Conservation (phyloP, 2,888 invertebrate genomes). For the Lathronympha strigana region DNA sequence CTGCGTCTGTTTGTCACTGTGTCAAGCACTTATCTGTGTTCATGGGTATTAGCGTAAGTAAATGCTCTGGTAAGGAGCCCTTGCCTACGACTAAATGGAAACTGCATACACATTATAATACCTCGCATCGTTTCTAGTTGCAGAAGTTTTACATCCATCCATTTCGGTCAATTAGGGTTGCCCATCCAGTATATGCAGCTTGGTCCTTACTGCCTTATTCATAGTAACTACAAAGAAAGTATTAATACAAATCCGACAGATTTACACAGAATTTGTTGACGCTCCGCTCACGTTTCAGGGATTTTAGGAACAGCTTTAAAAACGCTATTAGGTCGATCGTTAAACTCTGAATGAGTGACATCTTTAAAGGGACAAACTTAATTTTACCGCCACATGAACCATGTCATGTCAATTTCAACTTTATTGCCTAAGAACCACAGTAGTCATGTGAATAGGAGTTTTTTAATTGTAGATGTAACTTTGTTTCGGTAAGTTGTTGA, state of each 20-base stretch:
- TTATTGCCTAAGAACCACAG: conserved; percentile 44
- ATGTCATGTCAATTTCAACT: conserved; percentile 42
- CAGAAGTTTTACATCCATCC: not conserved
- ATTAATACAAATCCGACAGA: conserved; percentile 64
- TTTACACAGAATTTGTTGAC: conserved; percentile 80
- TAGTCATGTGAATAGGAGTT: conserved; percentile 41
- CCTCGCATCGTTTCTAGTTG: too few relatives aligned
- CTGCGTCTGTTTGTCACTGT: too few relatives aligned
- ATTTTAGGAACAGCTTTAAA: conserved; percentile 80
- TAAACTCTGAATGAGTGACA: conserved; percentile 83
- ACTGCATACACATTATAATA: too few relatives aligned
- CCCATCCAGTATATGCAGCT: not conserved
- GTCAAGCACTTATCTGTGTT: too few relatives aligned
- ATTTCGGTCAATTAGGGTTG: not conserved
- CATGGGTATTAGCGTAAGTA: too few relatives aligned
- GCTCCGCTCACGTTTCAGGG: conserved; percentile 79
- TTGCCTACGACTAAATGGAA: too few relatives aligned
- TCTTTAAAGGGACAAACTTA: conserved; percentile 65
- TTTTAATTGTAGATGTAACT: conserved; percentile 45
- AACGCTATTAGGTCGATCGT: conserved; percentile 81
- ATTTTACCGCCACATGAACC: conserved; percentile 30
- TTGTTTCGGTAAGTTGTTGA: conserved; percentile 71
- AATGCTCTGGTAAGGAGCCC: too few relatives aligned
- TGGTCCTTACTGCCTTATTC: not conserved
- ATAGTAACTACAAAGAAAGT: not conserved